Percentiles rank a stretch among this genome's conserved stretches.
Evolutionary conservation across 2,113 vertebrate species (phyloP).

Genomic region (Tragelaphus imberbis): DNA sequence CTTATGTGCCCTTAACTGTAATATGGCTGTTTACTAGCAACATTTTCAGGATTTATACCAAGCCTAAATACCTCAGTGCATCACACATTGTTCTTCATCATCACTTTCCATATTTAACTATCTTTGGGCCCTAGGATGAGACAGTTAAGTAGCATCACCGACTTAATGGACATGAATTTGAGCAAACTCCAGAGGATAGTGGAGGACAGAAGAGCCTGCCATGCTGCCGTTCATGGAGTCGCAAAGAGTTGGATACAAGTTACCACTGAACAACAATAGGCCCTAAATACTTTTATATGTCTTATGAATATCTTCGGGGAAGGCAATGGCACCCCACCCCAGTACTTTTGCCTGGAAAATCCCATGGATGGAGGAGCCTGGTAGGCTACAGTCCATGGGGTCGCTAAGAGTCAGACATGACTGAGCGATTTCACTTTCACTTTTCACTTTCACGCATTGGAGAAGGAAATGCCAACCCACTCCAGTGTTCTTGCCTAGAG

Average conservation of each 20-base stretch:
- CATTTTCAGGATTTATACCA: neutral
- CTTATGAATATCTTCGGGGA: no score
- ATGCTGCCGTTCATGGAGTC: neutral
- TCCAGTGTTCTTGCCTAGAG: no score
- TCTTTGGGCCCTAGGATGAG: neutral
- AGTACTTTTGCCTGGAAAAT: no score
- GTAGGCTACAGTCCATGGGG: no score
- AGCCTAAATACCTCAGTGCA: neutral
- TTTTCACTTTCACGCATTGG: no score
- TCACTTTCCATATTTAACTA: neutral
- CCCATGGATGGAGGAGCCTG: no score
- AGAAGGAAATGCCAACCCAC: no score
- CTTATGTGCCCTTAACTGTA: neutral
- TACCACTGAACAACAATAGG: neutral
- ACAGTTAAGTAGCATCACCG: neutral
- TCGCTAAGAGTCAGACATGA: no score
- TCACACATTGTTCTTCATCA: neutral
- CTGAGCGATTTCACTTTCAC: no score
- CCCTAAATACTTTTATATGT: neutral
- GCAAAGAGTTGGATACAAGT: neutral
- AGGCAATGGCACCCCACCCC: no score
- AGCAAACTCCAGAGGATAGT: neutral
- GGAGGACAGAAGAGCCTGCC: neutral
- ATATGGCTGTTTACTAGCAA: neutral
- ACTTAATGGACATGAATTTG: neutral